These are phyloP conservation scores for Platynereis dumerilii DNA, from an alignment of 2,888 invertebrate genomes.

Conservation along the genomic window DNA sequence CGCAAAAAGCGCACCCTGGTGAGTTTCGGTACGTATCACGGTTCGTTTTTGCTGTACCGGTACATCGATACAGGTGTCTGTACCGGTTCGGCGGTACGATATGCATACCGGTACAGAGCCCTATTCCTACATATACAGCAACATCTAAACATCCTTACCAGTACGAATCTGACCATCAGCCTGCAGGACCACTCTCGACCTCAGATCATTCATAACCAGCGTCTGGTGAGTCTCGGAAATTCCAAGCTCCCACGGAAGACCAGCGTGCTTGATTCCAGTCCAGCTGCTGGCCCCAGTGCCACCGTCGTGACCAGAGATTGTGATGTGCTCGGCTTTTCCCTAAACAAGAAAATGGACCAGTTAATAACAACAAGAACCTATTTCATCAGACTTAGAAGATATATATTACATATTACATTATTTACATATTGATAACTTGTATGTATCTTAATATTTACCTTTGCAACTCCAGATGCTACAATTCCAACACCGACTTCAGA, in stretches of 20 bases:
- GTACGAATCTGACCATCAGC: constrained; percentile 85
- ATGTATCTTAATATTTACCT: constrained; percentile 68
- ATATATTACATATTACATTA: too few species aligned
- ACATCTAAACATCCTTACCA: constrained; percentile 68
- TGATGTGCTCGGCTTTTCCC: constrained; percentile 98
- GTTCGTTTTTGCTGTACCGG: too few species aligned
- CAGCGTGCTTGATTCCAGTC: constrained; percentile 98
- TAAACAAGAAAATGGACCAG: constrained; percentile 57
- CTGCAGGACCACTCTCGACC: constrained; percentile 92
- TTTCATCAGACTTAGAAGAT: constrained; percentile 6
- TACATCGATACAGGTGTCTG: too few species aligned
- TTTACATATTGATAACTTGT: not conserved
- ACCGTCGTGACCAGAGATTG: constrained; percentile 98
- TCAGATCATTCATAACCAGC: constrained; percentile 86
- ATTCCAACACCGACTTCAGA: constrained; percentile 99
- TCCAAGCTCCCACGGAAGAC: constrained; percentile 98
- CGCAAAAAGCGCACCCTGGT: too few species aligned
- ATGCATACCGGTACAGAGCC: too few species aligned
- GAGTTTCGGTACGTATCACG: too few species aligned
- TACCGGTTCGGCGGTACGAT: too few species aligned
- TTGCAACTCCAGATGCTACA: constrained; percentile 97
- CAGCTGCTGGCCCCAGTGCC: constrained; percentile 98
- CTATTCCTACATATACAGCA: too few species aligned
- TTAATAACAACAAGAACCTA: not conserved
- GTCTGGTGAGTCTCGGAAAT: constrained; percentile 98